phyloP scores from a whole-genome alignment of 2,888 invertebrate genomes.

The Pristionchus arcanus region DNA sequence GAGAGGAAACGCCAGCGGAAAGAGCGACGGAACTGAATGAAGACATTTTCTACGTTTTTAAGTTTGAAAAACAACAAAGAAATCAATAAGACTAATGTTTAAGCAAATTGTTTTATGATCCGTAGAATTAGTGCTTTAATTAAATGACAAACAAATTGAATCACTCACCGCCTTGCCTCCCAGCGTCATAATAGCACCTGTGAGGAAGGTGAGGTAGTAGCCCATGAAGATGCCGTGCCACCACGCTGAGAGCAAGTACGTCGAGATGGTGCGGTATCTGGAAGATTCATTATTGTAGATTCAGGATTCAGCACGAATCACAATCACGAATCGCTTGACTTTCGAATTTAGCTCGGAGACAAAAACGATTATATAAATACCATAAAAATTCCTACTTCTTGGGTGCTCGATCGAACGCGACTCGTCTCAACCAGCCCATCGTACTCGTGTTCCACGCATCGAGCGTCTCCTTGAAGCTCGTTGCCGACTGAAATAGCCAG shows the following conservation, averaged over 20 bases:
- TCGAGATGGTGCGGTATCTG: conserved; percentile 86
- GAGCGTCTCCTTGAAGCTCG: conserved; percentile 90
- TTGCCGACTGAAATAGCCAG: conserved; percentile 84
- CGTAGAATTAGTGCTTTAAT: no score
- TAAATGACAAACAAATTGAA: background rate
- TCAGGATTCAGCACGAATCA: no score
- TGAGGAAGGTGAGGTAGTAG: conserved; percentile 92
- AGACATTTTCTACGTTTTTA: no score
- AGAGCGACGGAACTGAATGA: conserved; percentile 86
- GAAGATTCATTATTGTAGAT: background rate
- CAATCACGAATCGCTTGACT: no score
- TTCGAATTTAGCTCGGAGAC: no score
- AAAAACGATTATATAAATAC: no score
- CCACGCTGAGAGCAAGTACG: conserved; percentile 91
- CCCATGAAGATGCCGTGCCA: conserved; percentile 89
- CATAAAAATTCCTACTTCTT: conserved; percentile 80
- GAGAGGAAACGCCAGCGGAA: conserved; percentile 87
- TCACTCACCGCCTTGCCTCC: conserved; percentile 85
- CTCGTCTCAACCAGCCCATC: conserved; percentile 91
- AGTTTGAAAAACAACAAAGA: no score
- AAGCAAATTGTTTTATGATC: no score
- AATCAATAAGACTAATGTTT: no score
- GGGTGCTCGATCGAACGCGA: conserved; percentile 91
- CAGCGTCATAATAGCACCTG: conserved; percentile 92
- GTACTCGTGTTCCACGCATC: conserved; percentile 97